Base-by-base conservation (phyloP, 2,888 invertebrate species). In the Steinernema scapterisci region DNA sequence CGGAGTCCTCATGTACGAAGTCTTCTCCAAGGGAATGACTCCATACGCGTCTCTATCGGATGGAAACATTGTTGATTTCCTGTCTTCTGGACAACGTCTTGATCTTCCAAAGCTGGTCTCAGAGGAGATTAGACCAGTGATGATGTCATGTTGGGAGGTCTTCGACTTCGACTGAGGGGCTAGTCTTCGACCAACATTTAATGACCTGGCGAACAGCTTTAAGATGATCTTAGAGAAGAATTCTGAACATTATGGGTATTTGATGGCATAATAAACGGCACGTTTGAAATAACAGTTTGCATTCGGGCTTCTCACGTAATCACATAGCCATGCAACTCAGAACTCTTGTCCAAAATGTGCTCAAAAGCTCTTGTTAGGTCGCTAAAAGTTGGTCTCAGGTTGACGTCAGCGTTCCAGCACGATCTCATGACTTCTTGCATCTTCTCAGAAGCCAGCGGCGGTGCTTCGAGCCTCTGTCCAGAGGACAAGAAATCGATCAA, bases 61-160 rank as follows among this genome's bases (percentile, higher is more conserved):
- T 46, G 74, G 44, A 16, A 70, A 74, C 31, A 74, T 74, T 45
- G 70, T 74, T 19, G 74, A 74, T 19, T 74, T 74, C 23, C 43
- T 74, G 6, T n/a, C 45, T 11, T 21, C 70, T 19, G 70, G 74
- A 0, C 25, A 74, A 11, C 27, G 74, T 3, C 44, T 74, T 9
- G 43, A 52, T 19, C 27, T 1, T 11, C 52, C 52, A 9, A 19
- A 19, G 52, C 11, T 21, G n/a, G 48, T 21, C n/a, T 52, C 52
- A 19, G 52, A 52, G 7, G 52, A 52, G 7, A 23, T 52, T 23
- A 23, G 7, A 9, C 7, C 19, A 2, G 52, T 21, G 1, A 52
- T 52, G 52, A 19, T 9, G 11, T 52, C 52, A 9, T 52, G 52
- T 21, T 9, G 52, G 52, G 21, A 52, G 11, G 52, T 7, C n/a